Percentiles rank a stretch among this genome's conserved stretches.
phyloP scores from a whole-genome alignment of 2,888 invertebrate genomes.

The Maniola hyperantus region DNA sequence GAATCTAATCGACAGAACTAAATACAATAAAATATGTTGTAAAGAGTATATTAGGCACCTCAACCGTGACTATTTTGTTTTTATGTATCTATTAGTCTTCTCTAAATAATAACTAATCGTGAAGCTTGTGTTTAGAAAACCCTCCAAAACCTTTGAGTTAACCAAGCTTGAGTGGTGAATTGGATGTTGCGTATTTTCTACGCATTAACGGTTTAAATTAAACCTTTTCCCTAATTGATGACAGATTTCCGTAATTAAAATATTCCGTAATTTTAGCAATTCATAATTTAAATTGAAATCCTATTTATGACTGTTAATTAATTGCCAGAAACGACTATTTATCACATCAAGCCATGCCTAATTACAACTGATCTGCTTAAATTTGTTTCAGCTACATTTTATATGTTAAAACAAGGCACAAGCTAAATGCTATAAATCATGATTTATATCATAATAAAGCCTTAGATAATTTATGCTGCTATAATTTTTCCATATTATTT shows the following conservation, averaged over 20 bases:
- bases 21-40: too few species aligned
- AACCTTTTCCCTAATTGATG: too few species aligned
- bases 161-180: too few species aligned
- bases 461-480: slow-evolving; percentile 15
- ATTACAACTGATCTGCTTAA: slow-evolving; percentile 21
- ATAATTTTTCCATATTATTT: neutral
- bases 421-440: slow-evolving; percentile 6
- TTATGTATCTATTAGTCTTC: too few species aligned
- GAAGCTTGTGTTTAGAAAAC: too few species aligned
- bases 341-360: slow-evolving; percentile 13
- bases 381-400: slow-evolving; percentile 25
- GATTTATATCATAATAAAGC: slow-evolving; percentile 19
- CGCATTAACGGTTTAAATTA: too few species aligned
- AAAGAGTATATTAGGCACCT: too few species aligned
- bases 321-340: slow-evolving; percentile 9
- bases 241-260: neutral
- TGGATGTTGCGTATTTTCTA: too few species aligned
- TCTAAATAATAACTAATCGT: too few species aligned
- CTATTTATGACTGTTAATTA: slow-evolving; percentile 13
- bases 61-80: too few species aligned
- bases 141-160: too few species aligned
- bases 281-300: slow-evolving; percentile 8
- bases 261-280: slow-evolving; percentile 4
- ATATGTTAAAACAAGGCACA: slow-evolving; percentile 18
- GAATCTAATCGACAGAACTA: too few species aligned